A percentile compares a stretch with the other conserved stretches of the same genome.
Conservation (phyloP, 1,140 invertebrate genomes). For the Platyscapa corneri region DNA sequence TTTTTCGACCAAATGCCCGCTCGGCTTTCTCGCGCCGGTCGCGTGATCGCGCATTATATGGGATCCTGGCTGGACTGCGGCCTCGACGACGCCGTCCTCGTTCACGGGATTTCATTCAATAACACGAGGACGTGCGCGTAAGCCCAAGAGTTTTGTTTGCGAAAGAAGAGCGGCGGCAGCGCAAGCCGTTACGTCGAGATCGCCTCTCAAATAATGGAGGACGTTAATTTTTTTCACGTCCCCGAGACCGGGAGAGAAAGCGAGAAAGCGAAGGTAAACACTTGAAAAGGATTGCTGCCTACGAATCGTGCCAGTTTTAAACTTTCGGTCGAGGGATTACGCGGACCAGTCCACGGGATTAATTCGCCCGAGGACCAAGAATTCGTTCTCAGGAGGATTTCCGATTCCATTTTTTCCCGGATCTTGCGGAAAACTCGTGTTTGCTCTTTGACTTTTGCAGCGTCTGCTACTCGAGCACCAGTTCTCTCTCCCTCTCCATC, state of each 20-base stretch:
- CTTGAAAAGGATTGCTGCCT: conserved; percentile 35
- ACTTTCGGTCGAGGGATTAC: background rate
- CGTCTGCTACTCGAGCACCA: background rate
- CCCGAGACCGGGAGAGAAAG: background rate
- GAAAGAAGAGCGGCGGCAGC: background rate
- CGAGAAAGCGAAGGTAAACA: conserved; percentile 14
- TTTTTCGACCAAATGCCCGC: conserved; percentile 50
- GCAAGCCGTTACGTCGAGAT: conserved; percentile 20
- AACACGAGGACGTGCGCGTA: conserved; percentile 59
- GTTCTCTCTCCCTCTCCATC: background rate
- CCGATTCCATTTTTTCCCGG: background rate
- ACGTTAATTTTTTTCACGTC: conserved; percentile 27
- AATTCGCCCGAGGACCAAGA: background rate
- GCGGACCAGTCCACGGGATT: background rate
- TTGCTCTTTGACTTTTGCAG: conserved; percentile 37
- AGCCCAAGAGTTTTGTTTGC: conserved; percentile 44
- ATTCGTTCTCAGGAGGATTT: background rate
- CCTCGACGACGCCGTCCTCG: background rate
- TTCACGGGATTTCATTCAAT: conserved; percentile 66
- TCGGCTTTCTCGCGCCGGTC: background rate
- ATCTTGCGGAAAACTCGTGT: background rate
- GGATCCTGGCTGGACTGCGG: conserved; percentile 51
- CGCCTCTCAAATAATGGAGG: conserved; percentile 19
- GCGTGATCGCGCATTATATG: conserved; percentile 54
- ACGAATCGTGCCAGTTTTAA: background rate